These are phyloP conservation scores for Nannobrachium achirus DNA, from an alignment of 2,113 vertebrate species.

Conservation along the genomic window DNA sequence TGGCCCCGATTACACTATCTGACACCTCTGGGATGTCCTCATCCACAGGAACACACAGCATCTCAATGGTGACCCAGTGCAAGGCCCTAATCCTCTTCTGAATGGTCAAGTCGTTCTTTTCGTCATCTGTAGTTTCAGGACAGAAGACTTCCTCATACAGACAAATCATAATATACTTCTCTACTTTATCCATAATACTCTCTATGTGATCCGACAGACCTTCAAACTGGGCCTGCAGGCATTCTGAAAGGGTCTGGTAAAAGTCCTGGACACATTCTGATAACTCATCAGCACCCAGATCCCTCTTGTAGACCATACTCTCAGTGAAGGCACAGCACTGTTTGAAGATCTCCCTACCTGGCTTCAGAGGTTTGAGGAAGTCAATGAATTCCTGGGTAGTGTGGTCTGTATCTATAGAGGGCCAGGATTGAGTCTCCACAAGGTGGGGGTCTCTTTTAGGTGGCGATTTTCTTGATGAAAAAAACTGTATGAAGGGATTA, in stretches of 20 bases:
- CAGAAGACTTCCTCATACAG: constrained; percentile 96
- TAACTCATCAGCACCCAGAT: constrained; percentile 88
- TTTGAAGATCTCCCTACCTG: constrained; percentile 92
- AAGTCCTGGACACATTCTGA: constrained; percentile 96
- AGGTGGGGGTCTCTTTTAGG: constrained; percentile 83
- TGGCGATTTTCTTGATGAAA: constrained; percentile 86
- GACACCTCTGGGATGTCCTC: constrained; percentile 93
- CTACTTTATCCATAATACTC: constrained; percentile 92
- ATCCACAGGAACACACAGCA: constrained; percentile 94
- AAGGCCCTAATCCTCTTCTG: constrained; percentile 93
- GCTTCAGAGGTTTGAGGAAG: constrained; percentile 91
- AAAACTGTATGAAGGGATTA: constrained; percentile 94
- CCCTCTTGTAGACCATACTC: constrained; percentile 87
- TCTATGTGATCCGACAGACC: constrained; percentile 89
- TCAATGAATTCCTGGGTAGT: constrained; percentile 91
- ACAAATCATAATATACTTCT: constrained; percentile 94
- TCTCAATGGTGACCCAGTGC: constrained; percentile 96
- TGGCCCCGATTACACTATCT: constrained; percentile 95
- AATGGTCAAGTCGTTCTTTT: constrained; percentile 93
- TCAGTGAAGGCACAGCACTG: constrained; percentile 91
- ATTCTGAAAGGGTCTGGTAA: constrained; percentile 94
- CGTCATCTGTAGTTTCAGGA: constrained; percentile 94
- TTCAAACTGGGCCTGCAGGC: constrained; percentile 90
- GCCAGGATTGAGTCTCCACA: constrained; percentile 80
- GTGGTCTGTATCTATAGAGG: constrained; percentile 84